Percentiles rank a stretch among this genome's conserved stretches.
These are phyloP conservation scores for Otocyon megalotis DNA, from an alignment of 2,113 vertebrate species.

Conservation along the genomic window DNA sequence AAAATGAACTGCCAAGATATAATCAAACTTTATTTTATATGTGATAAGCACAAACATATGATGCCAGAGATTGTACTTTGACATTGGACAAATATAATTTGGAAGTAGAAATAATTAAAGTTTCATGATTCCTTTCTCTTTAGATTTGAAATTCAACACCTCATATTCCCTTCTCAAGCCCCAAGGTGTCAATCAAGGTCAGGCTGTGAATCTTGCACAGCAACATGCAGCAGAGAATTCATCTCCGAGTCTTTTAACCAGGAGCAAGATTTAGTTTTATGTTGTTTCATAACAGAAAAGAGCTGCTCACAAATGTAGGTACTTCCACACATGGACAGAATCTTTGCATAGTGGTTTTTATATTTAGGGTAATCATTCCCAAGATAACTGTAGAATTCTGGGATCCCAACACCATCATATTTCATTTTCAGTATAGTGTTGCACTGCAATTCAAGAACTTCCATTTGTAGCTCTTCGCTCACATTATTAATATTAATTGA, in stretches of 20 bases:
- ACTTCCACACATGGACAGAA: constrained; percentile 33
- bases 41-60: not conserved
- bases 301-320: not conserved
- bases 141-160: constrained; percentile 1
- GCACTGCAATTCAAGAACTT: not conserved
- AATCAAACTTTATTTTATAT: not conserved
- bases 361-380: not conserved
- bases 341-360: not conserved
- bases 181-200: not conserved
- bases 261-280: not conserved
- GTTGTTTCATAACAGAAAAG: not conserved
- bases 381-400: not conserved
- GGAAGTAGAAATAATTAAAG: not conserved
- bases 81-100: constrained; percentile 7
- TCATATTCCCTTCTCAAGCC: not conserved
- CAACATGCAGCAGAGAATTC: not conserved
- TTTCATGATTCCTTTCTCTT: not conserved
- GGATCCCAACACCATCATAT: not conserved
- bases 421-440: not conserved
- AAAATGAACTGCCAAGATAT: constrained; percentile 11
- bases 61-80: not conserved
- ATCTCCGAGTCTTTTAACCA: not conserved
- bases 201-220: not conserved
- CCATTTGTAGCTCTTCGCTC: not conserved
- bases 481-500: not conserved